Evolutionary conservation across 2,888 invertebrate species (phyloP), one percentile per base, ranked within the genome.

Genomic region (Athrips mouffetella): DNA sequence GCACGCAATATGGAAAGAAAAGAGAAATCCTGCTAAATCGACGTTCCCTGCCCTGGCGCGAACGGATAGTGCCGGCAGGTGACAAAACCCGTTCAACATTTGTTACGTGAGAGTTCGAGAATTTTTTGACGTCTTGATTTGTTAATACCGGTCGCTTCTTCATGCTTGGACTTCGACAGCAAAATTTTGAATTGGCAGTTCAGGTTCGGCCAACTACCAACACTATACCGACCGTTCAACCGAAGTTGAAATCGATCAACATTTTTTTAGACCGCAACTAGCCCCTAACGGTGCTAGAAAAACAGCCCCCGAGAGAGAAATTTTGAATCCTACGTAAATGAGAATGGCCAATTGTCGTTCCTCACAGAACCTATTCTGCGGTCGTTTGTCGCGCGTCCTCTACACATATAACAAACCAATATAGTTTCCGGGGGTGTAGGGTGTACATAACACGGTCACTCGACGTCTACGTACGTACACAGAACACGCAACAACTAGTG

Each of bases 251-350:
- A 21, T 11, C 20, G 33, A 45, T 33, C 45, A 16, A 45, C 11
- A 21, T 15, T n/a, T 10, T 10, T 11, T 44, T 16, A 11, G 23
- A 45, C 15, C 45, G 45, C 45, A 45, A 45, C 45, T 45, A 45
- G 67, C 80, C 89, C 86, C 89, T 89, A 89, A 83, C 86, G 77
- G 91, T 91, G 91, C 91, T 91, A 91, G 91, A 91, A 91, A 91
- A 91, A 91, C 91, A 91, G 91, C 85, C 72, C n/a, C 71, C 67
- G 71, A 77, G 75, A 77, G 72, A 76, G 75, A 78, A 60, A 76
- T 89, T 89, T 89, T 89, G 82, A 37, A 81, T 70, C 80, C 80
- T 80, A 80, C 67, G 59, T 71, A 57, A 82, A 83, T 84, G 83
- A 84, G 75, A 85, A 80, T 87, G 88, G 88, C 88, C 88, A 87